Base-by-base conservation (phyloP, 2,888 invertebrate species). In the Cephus rjabovi region DNA sequence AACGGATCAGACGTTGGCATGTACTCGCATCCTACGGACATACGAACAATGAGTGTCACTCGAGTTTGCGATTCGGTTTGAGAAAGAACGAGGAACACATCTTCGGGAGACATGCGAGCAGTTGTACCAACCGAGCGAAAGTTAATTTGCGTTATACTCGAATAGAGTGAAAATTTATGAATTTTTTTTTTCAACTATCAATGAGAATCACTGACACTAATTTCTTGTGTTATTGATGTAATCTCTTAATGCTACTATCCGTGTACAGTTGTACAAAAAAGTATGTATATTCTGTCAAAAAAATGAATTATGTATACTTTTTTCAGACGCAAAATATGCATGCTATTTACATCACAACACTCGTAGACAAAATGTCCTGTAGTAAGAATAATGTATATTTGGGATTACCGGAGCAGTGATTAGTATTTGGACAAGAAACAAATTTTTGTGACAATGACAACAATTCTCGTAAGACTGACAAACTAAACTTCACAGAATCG, bases 31-130 rank as follows among this genome's bases (percentile, higher is more conserved):
- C 79, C 76, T 56, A 76, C 71, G 73, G 79, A 75, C 76, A 75
- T 78, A 80, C 77, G 74, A 82, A 76, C 79, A 80, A 83, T 79
- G 80, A 82, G 82, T 82, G 78, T 82, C 82, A 81, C 77, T 75
- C 76, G 77, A 77, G 77, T 78, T 76, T 78, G 35, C 70, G 35
- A 35, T 31, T 11, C 37, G 35, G n/a, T 35, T 68, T 40, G 75
- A 75, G 35, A 78, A 80, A 80, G 79, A 82, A 80, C 78, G 69
- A 71, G 69, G 80, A 78, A 74, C 76, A 40, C 73, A 79, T 56
- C 78, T 78, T 74, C 75, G 77, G 73, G 73, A 76, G 76, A 40
- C 77, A 69, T 68, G 33, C 70, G 76, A 81, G 76, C 70, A 76
- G 70, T 75, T 74, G 77, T 76, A 75, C 70, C 35, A 71, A 69